Evolutionary conservation across 2,888 invertebrate genomes (phyloP).

Genomic region (Leptopilina drosophilae): DNA sequence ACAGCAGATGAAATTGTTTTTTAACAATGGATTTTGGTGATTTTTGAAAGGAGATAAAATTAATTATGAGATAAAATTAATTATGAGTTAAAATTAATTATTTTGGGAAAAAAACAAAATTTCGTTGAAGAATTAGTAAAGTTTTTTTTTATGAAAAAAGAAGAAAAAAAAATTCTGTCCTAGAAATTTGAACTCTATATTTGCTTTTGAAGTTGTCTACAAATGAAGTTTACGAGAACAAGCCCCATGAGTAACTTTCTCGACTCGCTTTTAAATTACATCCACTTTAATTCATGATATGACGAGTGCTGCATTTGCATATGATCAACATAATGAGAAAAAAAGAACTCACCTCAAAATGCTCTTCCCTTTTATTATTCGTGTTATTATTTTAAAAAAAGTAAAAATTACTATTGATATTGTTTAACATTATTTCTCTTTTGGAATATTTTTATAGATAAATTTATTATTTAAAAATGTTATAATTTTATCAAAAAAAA

Average conservation of each 20-base stretch:
- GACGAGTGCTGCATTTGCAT: constrained; percentile 15
- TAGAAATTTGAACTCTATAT: background rate
- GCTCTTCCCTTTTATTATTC: background rate
- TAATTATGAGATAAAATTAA: too few species aligned
- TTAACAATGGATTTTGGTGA: too few species aligned
- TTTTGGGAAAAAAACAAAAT: too few species aligned
- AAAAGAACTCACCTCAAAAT: background rate
- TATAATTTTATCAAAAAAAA: too few species aligned
- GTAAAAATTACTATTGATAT: background rate
- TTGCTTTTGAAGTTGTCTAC: constrained; percentile 4
- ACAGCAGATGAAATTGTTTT: too few species aligned
- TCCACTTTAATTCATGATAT: constrained; percentile 16
- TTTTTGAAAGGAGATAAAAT: too few species aligned
- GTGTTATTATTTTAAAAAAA: background rate
- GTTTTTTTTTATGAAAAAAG: too few species aligned
- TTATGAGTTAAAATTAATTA: too few species aligned
- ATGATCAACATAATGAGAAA: constrained; percentile 4
- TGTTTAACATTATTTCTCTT: background rate
- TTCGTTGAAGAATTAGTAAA: too few species aligned
- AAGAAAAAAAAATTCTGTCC: background rate
- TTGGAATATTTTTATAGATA: background rate
- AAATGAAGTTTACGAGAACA: constrained; percentile 2
- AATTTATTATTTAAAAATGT: too few species aligned
- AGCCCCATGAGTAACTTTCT: constrained; percentile 8
- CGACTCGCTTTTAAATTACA: constrained; percentile 19